These are phyloP conservation scores for Gobius niger DNA, from an alignment of 2,113 vertebrate genomes.

Conservation along the genomic window DNA sequence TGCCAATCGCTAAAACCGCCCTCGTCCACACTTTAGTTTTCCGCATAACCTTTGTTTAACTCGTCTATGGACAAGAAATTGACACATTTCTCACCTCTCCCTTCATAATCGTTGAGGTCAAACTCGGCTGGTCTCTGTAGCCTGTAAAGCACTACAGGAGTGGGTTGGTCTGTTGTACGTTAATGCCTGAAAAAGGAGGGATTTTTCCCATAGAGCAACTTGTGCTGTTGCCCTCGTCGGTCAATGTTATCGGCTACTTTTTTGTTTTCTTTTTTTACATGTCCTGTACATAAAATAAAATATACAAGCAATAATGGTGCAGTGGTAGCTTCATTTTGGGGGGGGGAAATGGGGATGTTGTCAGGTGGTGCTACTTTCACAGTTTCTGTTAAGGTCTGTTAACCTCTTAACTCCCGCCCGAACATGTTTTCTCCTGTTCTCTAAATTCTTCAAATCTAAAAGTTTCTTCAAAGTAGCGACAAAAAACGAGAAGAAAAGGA, in stretches of 20 bases:
- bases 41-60: background rate
- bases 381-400: too few relatives aligned
- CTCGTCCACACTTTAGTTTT: background rate
- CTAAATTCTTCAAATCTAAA: too few relatives aligned
- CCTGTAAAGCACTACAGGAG: slow-evolving; percentile 34
- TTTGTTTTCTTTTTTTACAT: slow-evolving; percentile 72
- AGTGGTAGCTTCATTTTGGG: slow-evolving; percentile 21
- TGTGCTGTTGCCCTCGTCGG: slow-evolving; percentile 64
- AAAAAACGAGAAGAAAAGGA: too few relatives aligned
- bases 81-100: slow-evolving; percentile 26
- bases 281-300: slow-evolving; percentile 84
- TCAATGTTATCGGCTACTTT: slow-evolving; percentile 71
- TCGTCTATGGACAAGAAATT: slow-evolving; percentile 19
- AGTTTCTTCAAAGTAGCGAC: too few relatives aligned
- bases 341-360: too few relatives aligned
- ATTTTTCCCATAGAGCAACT: slow-evolving; percentile 48
- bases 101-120: slow-evolving; percentile 30
- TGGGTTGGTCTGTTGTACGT: slow-evolving; percentile 19
- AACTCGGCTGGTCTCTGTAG: slow-evolving; percentile 35
- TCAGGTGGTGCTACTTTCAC: too few relatives aligned
- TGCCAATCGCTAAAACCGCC: background rate
- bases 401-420: too few relatives aligned
- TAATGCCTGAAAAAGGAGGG: slow-evolving; percentile 36
- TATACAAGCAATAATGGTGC: slow-evolving; percentile 75
- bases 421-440: too few relatives aligned